phyloP scores from a whole-genome alignment of 2,888 invertebrate genomes.

The Acanthosoma haemorrhoidale region DNA sequence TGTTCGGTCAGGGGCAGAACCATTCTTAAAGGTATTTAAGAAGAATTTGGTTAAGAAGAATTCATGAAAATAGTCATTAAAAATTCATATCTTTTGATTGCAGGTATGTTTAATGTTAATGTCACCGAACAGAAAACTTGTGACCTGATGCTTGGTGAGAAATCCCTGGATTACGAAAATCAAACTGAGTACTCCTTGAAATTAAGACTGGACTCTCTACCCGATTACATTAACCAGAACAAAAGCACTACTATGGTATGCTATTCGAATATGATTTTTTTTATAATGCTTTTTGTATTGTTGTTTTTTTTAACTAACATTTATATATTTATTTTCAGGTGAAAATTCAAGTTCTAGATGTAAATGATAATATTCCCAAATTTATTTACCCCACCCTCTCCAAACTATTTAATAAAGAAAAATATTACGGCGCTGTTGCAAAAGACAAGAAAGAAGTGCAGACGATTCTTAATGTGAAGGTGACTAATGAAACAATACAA shows the following conservation, averaged over 20 bases:
- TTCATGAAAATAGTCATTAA: no score
- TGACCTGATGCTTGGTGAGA: constrained; percentile 63
- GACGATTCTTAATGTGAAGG: constrained; percentile 71
- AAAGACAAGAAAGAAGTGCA: constrained; percentile 64
- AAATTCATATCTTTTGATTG: no score
- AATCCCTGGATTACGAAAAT: constrained; percentile 73
- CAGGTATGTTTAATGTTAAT: constrained; percentile 65
- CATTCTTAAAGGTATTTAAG: no score
- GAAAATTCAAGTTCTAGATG: constrained; percentile 74
- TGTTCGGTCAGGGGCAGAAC: no score
- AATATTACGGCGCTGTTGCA: constrained; percentile 73
- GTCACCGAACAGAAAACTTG: constrained; percentile 77
- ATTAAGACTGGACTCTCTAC: constrained; percentile 70
- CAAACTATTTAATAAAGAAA: constrained; percentile 50
- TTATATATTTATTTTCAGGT: constrained; percentile 48
- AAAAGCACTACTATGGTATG: constrained; percentile 56
- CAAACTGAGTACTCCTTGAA: constrained; percentile 66
- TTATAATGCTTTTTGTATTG: not conserved
- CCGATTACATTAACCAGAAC: constrained; percentile 73
- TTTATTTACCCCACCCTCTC: constrained; percentile 69
- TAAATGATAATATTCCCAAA: constrained; percentile 82
- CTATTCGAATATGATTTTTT: not conserved
- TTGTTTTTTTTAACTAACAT: not conserved
- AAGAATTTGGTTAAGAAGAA: no score
- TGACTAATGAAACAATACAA: constrained; percentile 44